phyloP scores from a whole-genome alignment of 2,113 vertebrate species.

The Isurus oxyrinchus region DNA sequence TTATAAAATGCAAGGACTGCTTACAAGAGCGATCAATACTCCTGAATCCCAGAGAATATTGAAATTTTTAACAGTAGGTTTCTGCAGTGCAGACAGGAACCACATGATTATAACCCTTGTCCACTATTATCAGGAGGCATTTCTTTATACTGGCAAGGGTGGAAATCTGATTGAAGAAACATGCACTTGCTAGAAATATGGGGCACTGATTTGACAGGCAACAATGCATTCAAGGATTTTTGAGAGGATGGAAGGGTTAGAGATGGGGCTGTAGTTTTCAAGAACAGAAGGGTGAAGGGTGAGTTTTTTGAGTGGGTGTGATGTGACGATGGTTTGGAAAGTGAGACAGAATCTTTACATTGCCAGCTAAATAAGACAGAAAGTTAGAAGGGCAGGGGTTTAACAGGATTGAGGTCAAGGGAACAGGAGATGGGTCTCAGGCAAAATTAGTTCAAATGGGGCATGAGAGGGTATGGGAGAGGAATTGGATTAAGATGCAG shows the following conservation, averaged over 20 bases:
- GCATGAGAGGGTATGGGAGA: neutral
- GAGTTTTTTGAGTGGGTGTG: neutral
- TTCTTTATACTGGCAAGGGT: neutral
- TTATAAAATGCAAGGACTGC: neutral
- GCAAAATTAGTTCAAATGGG: neutral
- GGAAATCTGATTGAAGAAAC: neutral
- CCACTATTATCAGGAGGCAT: neutral
- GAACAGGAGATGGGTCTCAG: neutral
- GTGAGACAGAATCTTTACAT: neutral
- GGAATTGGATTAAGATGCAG: neutral
- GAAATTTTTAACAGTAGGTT: neutral
- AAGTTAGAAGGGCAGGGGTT: neutral
- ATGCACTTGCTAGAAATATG: neutral
- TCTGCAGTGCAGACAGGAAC: neutral
- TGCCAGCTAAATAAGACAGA: neutral
- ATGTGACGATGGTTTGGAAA: neutral
- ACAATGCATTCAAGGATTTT: neutral
- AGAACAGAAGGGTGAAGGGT: neutral
- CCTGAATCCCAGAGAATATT: neutral
- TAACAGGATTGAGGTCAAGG: neutral
- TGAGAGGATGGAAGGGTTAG: neutral
- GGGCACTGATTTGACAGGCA: neutral
- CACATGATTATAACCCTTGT: neutral
- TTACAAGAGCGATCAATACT: neutral
- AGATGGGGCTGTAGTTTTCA: neutral